Conservation (phyloP, 2,113 vertebrate genomes). For the Gasterosteus aculeatus region DNA sequence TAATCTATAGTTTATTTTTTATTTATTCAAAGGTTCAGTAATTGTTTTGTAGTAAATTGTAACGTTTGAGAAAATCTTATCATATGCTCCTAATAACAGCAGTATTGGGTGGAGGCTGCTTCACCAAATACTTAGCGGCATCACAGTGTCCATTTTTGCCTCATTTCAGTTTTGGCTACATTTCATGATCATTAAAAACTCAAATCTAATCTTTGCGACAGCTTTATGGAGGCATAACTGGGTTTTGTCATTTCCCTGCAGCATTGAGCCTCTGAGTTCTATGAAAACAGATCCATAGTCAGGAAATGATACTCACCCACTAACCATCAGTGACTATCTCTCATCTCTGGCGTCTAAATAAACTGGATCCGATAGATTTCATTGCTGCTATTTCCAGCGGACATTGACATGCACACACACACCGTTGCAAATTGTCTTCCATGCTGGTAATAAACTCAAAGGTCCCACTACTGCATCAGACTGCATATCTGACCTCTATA, state of each 20-base stretch:
- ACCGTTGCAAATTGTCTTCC: conserved; percentile 9
- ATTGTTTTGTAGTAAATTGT: conserved; percentile 3
- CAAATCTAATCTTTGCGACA: conserved; percentile 21
- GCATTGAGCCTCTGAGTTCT: background rate
- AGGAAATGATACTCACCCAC: conserved; percentile 33
- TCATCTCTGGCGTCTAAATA: conserved; percentile 23
- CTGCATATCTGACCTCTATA: conserved; percentile 12
- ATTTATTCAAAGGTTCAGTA: background rate
- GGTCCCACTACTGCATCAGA: conserved; percentile 10
- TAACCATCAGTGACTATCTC: conserved; percentile 12
- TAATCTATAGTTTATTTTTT: background rate
- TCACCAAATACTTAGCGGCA: background rate
- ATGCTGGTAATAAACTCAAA: conserved; percentile 32
- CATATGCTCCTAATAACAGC: background rate
- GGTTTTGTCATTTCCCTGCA: conserved; percentile 9
- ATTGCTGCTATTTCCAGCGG: background rate
- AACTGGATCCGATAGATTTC: conserved; percentile 14
- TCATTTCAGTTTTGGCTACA: conserved; percentile 10
- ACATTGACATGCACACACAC: background rate
- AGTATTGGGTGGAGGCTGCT: background rate
- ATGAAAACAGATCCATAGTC: conserved; percentile 12
- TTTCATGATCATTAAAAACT: background rate
- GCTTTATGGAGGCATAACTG: conserved; percentile 29
- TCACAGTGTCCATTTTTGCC: background rate
- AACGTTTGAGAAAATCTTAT: background rate